Percentiles rank a stretch among this genome's conserved stretches.
These are phyloP conservation scores for Pollenia angustigena DNA, from an alignment of 2,888 invertebrate species.

Conservation along the genomic window DNA sequence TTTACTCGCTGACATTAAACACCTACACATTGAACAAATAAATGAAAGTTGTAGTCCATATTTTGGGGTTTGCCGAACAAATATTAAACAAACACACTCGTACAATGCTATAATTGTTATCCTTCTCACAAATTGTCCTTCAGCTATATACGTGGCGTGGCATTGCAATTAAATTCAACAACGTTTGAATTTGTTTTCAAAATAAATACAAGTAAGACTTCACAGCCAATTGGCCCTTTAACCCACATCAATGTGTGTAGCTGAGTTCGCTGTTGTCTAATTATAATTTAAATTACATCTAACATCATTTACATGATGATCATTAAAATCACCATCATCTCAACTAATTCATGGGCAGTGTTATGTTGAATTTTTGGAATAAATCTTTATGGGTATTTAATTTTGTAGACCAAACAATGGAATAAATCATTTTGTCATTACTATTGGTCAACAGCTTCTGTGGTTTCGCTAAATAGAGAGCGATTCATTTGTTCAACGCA, in stretches of 20 bases:
- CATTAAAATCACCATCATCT: neutral
- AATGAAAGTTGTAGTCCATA: neutral
- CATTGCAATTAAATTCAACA: neutral
- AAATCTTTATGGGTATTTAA: too few species aligned
- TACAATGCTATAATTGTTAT: neutral
- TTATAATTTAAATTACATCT: neutral
- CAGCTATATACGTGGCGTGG: neutral
- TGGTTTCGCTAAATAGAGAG: neutral
- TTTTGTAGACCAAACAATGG: slow-evolving; percentile 12
- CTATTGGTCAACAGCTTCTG: slow-evolving; percentile 16
- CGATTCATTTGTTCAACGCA: neutral
- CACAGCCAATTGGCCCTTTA: neutral
- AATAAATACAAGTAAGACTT: neutral
- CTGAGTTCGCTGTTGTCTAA: neutral
- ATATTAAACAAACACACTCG: neutral
- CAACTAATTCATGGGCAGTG: too few species aligned
- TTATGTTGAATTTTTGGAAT: too few species aligned
- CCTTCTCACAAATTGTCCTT: neutral
- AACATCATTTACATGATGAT: neutral
- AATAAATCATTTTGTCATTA: slow-evolving; percentile 33
- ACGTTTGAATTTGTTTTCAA: neutral
- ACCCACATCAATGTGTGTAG: too few species aligned
- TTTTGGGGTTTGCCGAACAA: neutral
- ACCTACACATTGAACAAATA: too few species aligned
- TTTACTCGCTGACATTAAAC: too few species aligned